These are phyloP conservation scores for Acrobasis consociella DNA, from an alignment of 2,888 invertebrate genomes.

Conservation along the genomic window DNA sequence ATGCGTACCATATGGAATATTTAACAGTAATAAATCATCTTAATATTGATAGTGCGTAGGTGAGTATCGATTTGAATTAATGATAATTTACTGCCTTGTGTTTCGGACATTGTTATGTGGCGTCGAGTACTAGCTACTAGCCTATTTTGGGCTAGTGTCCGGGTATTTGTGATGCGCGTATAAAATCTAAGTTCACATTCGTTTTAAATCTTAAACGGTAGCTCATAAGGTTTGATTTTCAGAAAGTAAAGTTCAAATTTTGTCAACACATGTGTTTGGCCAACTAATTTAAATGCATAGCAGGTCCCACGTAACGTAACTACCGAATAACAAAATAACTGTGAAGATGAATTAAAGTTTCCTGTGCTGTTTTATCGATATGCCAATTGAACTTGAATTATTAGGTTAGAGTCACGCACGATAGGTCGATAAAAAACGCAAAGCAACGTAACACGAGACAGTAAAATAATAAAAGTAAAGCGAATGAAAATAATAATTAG, in stretches of 20 bases:
- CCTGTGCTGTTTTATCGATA: conserved; percentile 22
- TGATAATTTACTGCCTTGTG: conserved; percentile 64
- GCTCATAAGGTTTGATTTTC: conserved; percentile 29
- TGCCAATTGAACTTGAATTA: conserved; percentile 25
- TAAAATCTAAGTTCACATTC: conserved; percentile 24
- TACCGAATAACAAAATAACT: conserved; percentile 48
- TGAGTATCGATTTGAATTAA: conserved; percentile 72
- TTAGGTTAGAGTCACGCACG: conserved; percentile 14
- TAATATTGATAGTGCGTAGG: conserved; percentile 62
- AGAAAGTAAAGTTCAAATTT: conserved; percentile 19
- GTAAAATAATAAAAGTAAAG: conserved; percentile 35
- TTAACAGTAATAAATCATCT: conserved; percentile 58
- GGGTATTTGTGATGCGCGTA: conserved; percentile 48
- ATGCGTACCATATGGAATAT: conserved; percentile 41
- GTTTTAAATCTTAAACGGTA: conserved; percentile 22
- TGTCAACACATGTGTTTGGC: conserved; percentile 34
- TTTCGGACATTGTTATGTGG: conserved; percentile 61
- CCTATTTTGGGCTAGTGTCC: conserved; percentile 68
- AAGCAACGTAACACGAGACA: conserved; percentile 36
- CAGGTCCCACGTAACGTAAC: conserved; percentile 47
- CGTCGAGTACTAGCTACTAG: conserved; percentile 41
- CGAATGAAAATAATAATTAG: conserved; percentile 53
- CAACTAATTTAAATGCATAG: conserved; percentile 58
- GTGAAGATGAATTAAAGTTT: conserved; percentile 37
- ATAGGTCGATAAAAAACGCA: conserved; percentile 10